Conservation (phyloP, 2,888 invertebrate species). For the Scelioninae gen. 1 region DNA sequence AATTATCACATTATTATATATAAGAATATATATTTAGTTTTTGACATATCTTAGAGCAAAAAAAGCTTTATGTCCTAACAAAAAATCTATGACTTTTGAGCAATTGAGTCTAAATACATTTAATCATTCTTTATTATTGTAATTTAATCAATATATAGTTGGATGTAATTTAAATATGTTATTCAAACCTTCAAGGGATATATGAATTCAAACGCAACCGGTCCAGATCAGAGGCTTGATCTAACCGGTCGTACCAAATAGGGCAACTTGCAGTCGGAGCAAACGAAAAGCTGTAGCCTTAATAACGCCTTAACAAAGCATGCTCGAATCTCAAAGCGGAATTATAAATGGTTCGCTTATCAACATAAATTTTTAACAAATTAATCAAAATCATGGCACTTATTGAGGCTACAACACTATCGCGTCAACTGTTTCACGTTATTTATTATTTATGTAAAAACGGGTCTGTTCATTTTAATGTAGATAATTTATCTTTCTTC, state of each 20-base stretch:
- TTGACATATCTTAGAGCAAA: too few relatives aligned
- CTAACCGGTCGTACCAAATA: slow-evolving; percentile 64
- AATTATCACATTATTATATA: too few relatives aligned
- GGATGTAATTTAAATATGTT: slow-evolving; percentile 52
- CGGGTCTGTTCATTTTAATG: slow-evolving; percentile 19
- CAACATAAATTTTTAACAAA: slow-evolving; percentile 48
- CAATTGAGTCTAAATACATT: slow-evolving; percentile 30
- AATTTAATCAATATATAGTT: slow-evolving; percentile 52
- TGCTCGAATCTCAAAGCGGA: slow-evolving; percentile 29
- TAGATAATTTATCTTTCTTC: slow-evolving; percentile 21
- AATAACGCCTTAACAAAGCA: slow-evolving; percentile 41
- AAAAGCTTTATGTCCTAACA: too few relatives aligned
- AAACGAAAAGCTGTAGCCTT: slow-evolving; percentile 30
- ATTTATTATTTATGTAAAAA: slow-evolving; percentile 39
- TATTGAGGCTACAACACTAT: not conserved
- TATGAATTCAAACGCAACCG: slow-evolving; percentile 59
- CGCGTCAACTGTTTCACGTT: not conserved
- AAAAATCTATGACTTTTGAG: slow-evolving; percentile 1
- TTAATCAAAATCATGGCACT: slow-evolving; percentile 51
- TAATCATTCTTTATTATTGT: slow-evolving; percentile 33
- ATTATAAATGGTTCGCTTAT: slow-evolving; percentile 46
- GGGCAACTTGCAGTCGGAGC: slow-evolving; percentile 42
- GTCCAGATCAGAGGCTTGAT: slow-evolving; percentile 55
- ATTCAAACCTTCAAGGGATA: slow-evolving; percentile 47
- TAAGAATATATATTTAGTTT: too few relatives aligned